phyloP scores from a whole-genome alignment of 2,797 vertebrate genomes.

The Coregonus sp. region DNA sequence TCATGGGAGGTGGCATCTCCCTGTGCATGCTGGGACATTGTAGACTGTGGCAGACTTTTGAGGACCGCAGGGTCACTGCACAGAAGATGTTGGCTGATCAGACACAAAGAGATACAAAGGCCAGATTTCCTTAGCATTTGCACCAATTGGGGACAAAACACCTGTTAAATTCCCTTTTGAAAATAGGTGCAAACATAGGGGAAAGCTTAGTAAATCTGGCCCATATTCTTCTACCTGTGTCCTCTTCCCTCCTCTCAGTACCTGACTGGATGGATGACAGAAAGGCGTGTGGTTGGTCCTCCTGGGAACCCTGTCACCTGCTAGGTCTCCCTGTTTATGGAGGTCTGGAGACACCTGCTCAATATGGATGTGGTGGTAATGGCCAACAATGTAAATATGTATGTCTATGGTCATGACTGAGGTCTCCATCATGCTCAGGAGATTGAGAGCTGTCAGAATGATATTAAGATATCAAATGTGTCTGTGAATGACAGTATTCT shows the following conservation, averaged over 20 bases:
- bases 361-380: slow-evolving; percentile 15
- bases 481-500: slow-evolving; percentile 11
- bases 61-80: slow-evolving; percentile 26
- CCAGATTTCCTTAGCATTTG: no score
- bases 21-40: slow-evolving; percentile 63
- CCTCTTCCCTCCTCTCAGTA: slow-evolving; percentile 28
- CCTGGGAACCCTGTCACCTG: slow-evolving; percentile 1
- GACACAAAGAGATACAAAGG: no score
- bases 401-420: not conserved
- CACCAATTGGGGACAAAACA: no score
- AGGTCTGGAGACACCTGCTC: slow-evolving; percentile 22
- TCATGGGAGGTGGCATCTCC: slow-evolving; percentile 63
- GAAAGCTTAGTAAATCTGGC: no score
- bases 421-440: slow-evolving; percentile 26
- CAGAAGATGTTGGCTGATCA: not conserved
- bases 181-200: no score
- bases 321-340: not conserved
- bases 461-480: slow-evolving; percentile 14
- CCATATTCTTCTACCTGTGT: slow-evolving; percentile 27
- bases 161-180: no score
- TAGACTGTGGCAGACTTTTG: slow-evolving; percentile 37
- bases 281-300: slow-evolving; percentile 11
- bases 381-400: not conserved
- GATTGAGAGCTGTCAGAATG: no score
- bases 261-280: not conserved